Evolutionary conservation across 2,888 invertebrate species (phyloP).

Genomic region (Brachypalpus laphriformis): DNA sequence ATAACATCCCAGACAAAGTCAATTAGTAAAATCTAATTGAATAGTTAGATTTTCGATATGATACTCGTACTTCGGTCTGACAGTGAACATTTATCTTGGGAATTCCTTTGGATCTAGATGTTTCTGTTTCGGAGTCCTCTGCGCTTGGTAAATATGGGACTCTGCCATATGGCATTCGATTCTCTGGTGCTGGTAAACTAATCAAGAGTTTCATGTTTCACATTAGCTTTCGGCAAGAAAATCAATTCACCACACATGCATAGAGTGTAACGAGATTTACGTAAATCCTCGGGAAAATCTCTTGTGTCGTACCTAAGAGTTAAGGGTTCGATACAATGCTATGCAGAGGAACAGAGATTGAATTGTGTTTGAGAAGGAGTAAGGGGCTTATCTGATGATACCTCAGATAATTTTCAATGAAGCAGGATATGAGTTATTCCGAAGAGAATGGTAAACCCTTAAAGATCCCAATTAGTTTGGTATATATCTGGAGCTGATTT

Average conservation of each 20-base stretch:
- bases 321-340: not conserved
- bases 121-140: not conserved
- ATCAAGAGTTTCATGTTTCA: slow-evolving; percentile 48
- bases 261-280: slow-evolving; percentile 6
- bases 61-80: not conserved
- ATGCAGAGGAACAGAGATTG: not conserved
- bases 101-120: not conserved
- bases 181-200: slow-evolving; percentile 39
- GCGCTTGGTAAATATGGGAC: not conserved
- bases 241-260: slow-evolving; percentile 48
- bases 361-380: not conserved
- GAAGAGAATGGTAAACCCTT: not conserved
- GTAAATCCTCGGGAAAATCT: slow-evolving; percentile 12
- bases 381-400: not conserved
- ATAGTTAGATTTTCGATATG: slow-evolving; percentile 34
- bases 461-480: not conserved
- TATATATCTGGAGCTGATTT: not conserved
- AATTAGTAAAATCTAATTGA: slow-evolving; percentile 57
- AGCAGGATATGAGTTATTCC: slow-evolving; percentile 4
- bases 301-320: not conserved
- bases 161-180: not conserved
- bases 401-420: slow-evolving; percentile 11
- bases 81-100: not conserved
- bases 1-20: slow-evolving; percentile 21
- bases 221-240: slow-evolving; percentile 35